Percentiles rank a stretch among this genome's conserved stretches.
Evolutionary conservation across 2,888 invertebrate genomes (phyloP).

Genomic region (Tillus elongatus): DNA sequence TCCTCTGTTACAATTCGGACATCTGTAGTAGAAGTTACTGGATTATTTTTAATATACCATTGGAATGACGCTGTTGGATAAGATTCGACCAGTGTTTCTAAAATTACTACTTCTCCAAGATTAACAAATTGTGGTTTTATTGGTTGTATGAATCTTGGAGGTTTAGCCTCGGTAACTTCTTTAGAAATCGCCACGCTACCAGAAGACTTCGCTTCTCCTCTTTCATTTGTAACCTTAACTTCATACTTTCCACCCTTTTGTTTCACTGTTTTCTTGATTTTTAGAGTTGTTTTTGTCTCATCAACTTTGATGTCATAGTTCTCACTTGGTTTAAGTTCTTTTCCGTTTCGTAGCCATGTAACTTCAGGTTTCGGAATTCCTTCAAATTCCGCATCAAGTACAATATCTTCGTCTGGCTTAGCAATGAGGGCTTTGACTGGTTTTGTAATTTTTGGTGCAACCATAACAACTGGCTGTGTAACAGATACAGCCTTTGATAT

Average conservation of each 20-base stretch:
- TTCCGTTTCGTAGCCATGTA: slow-evolving; percentile 79
- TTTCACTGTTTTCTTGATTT: slow-evolving; percentile 54
- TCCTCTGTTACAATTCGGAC: slow-evolving; percentile 63
- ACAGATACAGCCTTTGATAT: slow-evolving; percentile 46
- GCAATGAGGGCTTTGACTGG: slow-evolving; percentile 69
- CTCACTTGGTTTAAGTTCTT: slow-evolving; percentile 57
- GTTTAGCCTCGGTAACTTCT: slow-evolving; percentile 49
- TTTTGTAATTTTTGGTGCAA: slow-evolving; percentile 66
- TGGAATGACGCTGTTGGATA: slow-evolving; percentile 74
- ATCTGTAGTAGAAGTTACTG: slow-evolving; percentile 60
- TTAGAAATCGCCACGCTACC: slow-evolving; percentile 70
- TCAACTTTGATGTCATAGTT: slow-evolving; percentile 52
- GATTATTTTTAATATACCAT: slow-evolving; percentile 72
- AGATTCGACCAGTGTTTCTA: slow-evolving; percentile 70
- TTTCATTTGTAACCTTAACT: slow-evolving; percentile 67
- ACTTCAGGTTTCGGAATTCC: slow-evolving; percentile 64
- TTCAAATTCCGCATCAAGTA: slow-evolving; percentile 62
- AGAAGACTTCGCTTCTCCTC: slow-evolving; percentile 69
- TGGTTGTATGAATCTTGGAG: slow-evolving; percentile 66
- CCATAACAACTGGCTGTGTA: slow-evolving; percentile 46
- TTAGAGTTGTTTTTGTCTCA: slow-evolving; percentile 55
- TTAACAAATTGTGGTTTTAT: slow-evolving; percentile 60
- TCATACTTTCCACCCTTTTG: slow-evolving; percentile 83
- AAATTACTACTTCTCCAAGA: slow-evolving; percentile 66
- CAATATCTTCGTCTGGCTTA: slow-evolving; percentile 58